Base-by-base conservation (phyloP, 2,888 invertebrate species). In the Siphlonurus alternatus region DNA sequence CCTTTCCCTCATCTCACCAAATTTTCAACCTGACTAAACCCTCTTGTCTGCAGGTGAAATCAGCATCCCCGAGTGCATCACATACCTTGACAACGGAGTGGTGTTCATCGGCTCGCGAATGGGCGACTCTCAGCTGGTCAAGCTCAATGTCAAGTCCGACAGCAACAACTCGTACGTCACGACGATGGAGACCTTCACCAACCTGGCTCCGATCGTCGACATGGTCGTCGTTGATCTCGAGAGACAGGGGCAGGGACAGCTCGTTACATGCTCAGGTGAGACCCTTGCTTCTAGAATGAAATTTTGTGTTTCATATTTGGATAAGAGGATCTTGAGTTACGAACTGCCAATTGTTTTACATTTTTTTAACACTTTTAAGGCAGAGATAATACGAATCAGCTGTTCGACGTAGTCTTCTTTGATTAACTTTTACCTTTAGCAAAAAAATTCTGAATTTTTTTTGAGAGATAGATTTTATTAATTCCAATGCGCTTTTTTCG, bases 221-320 rank as follows among this genome's bases (percentile, higher is more conserved):
- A 96, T 98, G 90, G 93, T 94, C 68, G 93, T 98, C 1, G 97
- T 97, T 1, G 97, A 98, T 77, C 80, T 97, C 67, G 97, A 98
- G 76, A 79, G 93, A 19, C 96, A 96, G 75, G 98, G 98, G 0
- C 98, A 99, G 78, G 96, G 95, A 18, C 96, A 96, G 75, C 85
- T 99, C 67, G 94, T 99, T 59, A 99, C 99, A 0, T 99, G 98
- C 74, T 98, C 98, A 0, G 98, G 89, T 78, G 65, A 71, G 65
- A 61, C 15, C 53, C 19, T 24, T n/a, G 20, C 7, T 54, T 25
- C 23, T 24, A 1, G 53, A 53, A 25, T 22, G 24, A 2, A 3
- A n/a, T 19, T 1, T 53, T 25, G 54, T 19, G 38, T n/a, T 62
- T 20, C 25, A 19, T 18, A 22, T 3, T 19, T 5, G 2, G 23